phyloP scores from a whole-genome alignment of 2,113 vertebrate genomes.

The Albula glossodonta region DNA sequence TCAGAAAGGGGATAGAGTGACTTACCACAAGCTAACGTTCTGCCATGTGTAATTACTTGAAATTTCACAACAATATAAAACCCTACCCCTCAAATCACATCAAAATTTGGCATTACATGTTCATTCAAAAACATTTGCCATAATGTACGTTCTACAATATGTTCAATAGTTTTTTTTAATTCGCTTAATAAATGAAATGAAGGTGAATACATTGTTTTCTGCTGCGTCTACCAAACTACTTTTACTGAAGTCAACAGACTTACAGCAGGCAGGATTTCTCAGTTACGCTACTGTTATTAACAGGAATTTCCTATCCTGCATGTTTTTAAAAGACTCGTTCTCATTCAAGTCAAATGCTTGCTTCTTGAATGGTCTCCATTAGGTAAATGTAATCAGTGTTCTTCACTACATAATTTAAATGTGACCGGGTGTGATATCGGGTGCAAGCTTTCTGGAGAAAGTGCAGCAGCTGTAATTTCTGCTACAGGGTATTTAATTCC shows the following conservation, averaged over 20 bases:
- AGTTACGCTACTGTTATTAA: too few relatives aligned
- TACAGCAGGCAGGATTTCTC: too few relatives aligned
- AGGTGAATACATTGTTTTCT: too few relatives aligned
- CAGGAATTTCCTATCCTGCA: not conserved
- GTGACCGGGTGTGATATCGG: too few relatives aligned
- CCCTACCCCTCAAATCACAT: not conserved
- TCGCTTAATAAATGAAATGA: too few relatives aligned
- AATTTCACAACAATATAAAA: not conserved
- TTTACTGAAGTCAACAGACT: too few relatives aligned
- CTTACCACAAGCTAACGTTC: not conserved
- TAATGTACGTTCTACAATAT: not conserved
- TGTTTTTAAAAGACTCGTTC: not conserved
- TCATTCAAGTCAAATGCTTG: not conserved
- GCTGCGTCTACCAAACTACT: too few relatives aligned
- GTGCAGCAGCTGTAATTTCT: not conserved
- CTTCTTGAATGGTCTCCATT: too few relatives aligned
- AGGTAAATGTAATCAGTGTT: not conserved
- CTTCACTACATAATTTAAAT: not conserved
- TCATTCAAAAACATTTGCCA: not conserved
- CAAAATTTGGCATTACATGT: not conserved
- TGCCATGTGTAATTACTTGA: not conserved
- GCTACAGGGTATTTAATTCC: not conserved
- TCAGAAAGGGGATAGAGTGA: not conserved
- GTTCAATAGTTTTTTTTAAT: not conserved
- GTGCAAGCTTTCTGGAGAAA: constrained; percentile 23